Evolutionary conservation across 2,797 vertebrate genomes (phyloP), one percentile per base, ranked within the genome.

Genomic region (Mareca penelope): DNA sequence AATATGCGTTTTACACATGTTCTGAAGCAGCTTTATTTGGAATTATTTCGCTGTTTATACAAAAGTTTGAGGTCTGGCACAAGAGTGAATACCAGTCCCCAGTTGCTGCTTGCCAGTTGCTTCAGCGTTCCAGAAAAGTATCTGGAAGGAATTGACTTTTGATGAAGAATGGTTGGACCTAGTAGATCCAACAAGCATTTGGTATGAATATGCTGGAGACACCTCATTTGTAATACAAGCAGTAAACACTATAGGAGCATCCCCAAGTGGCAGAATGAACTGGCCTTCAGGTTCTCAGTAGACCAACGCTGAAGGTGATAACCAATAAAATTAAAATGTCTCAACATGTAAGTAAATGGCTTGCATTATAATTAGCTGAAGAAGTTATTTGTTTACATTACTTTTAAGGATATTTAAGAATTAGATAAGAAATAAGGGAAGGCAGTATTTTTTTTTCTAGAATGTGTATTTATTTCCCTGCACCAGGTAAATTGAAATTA

Each of bases 401-500:
- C 63, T 64, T 77, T 65, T 82, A 79, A 72, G 19, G 6, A 3
- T 83, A 39, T 80, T 80, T 96, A 92, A 81, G 75, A 72, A 89
- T 71, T 82, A 81, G 19, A 15, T 80, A 63, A 55, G 37, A 95
- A 90, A 88, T 86, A 82, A 90, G 79, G 52, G 46, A 76, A 48
- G 12, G 10, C 26, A 57, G 50, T 70, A 83, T 52, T 50, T 23
- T 40, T 39, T 84, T 79, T 89, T 67, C 53, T 53, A 46, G 69
- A 81, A 77, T 70, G 52, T 55, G 67, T 35, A 24, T 78, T 81
- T 88, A 76, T 90, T 85, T 86, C 21, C 42, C 33, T 80, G 53
- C 70, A 35, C 68, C 77, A 53, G 75, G 67, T 91, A 86, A 96
- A 88, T 48, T 52, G 48, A 94, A 96, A 89, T 96, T 91, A 96